These are phyloP conservation scores for Pectinophora gossypiella DNA, from an alignment of 1,140 invertebrate genomes.

Conservation along the genomic window DNA sequence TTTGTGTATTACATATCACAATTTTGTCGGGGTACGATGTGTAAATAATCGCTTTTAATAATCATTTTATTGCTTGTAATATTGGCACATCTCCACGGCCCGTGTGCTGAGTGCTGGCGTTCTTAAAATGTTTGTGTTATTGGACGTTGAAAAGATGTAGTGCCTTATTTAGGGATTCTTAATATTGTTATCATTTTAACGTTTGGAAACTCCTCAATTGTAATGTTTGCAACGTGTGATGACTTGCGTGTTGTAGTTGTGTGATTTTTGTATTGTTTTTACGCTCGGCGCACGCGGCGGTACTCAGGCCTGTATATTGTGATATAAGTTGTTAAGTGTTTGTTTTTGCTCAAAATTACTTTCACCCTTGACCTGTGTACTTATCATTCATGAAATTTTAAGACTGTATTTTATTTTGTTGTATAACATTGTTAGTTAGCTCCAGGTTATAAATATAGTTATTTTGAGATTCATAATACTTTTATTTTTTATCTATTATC, in stretches of 20 bases:
- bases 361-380: slow-evolving; percentile 58
- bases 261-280: background rate
- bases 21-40: slow-evolving; percentile 20
- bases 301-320: slow-evolving; percentile 49
- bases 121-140: slow-evolving; percentile 8
- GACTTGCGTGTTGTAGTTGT: background rate
- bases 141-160: slow-evolving; percentile 18
- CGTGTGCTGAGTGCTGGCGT: slow-evolving; percentile 7
- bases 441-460: slow-evolving; percentile 72
- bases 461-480: slow-evolving; percentile 59
- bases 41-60: slow-evolving; percentile 29
- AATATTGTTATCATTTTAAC: slow-evolving; percentile 5
- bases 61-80: slow-evolving; percentile 18
- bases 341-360: slow-evolving; percentile 65
- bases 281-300: slow-evolving; percentile 20
- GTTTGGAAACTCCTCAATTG: background rate
- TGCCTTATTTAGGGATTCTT: slow-evolving; percentile 31
- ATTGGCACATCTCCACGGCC: slow-evolving; percentile 20
- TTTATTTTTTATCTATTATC: slow-evolving; percentile 27
- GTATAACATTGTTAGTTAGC: slow-evolving; percentile 65
- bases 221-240: background rate
- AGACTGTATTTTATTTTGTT: slow-evolving; percentile 74
- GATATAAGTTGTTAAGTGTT: slow-evolving; percentile 58
- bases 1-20: slow-evolving; percentile 35
- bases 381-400: slow-evolving; percentile 72